A percentile compares a stretch with the other conserved stretches of the same genome.
phyloP scores from a whole-genome alignment of 2,888 invertebrate genomes.

The Venusia cambrica region DNA sequence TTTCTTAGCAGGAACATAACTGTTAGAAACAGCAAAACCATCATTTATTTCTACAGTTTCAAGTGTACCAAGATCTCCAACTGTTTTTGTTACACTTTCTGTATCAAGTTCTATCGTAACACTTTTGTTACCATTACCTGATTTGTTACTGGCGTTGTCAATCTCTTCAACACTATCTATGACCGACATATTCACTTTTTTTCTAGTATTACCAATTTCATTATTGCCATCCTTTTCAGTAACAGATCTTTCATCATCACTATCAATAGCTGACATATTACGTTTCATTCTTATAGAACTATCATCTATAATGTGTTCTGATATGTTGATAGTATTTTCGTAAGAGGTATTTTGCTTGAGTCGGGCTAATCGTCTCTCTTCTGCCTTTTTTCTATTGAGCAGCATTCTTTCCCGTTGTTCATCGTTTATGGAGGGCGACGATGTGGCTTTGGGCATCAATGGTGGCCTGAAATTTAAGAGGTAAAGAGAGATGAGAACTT shows the following conservation, averaged over 20 bases:
- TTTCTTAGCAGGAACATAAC: conserved; percentile 11
- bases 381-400: conserved; percentile 83
- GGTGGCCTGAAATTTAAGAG: conserved; percentile 46
- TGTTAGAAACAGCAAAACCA: no score
- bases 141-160: no score
- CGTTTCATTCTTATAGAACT: conserved; percentile 4
- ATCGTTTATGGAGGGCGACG: conserved; percentile 75
- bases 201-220: no score
- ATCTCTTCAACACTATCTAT: no score
- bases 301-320: conserved; percentile 2
- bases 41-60: no score
- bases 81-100: conserved; percentile 8
- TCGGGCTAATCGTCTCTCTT: conserved; percentile 82
- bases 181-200: no score
- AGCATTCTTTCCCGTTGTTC: conserved; percentile 86
- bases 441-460: conserved; percentile 59
- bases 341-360: conserved; percentile 45
- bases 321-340: conserved; percentile 6
- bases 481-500: no score
- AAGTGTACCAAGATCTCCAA: no score
- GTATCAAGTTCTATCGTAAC: conserved; percentile 11
- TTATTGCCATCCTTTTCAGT: conserved; percentile 10
- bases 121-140: conserved; percentile 6
- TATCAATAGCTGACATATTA: conserved; percentile 19
- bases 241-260: conserved; percentile 37